Evolutionary conservation across 2,113 vertebrate genomes (phyloP), one percentile per base, ranked within the genome.

Genomic region (Pterocles orientalis): DNA sequence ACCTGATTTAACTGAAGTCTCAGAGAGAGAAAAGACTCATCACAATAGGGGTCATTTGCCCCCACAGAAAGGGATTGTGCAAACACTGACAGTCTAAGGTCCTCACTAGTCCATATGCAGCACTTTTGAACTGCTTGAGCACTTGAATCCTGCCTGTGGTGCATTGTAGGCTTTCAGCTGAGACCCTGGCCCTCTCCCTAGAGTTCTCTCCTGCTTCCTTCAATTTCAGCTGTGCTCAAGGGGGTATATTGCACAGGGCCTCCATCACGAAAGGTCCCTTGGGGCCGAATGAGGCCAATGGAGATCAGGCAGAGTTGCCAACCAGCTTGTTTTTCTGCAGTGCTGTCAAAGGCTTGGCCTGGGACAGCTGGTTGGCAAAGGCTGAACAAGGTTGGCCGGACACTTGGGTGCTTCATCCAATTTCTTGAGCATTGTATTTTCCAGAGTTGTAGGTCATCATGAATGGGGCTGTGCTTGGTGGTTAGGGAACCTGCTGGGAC

Each of bases 1-100:
- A 95, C 65, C 53, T 88, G 91, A 88, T 93, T 92, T 86, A 94
- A 62, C 14, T 41, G 36, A 80, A 90, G 26, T 50, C 33, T 62
- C 61, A 92, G 82, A 62, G 26, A 61, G 65, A 79, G 53, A 79
- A 71, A 41, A 69, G 34, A 17, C 7, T 60, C n/a, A 57, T 36
- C 19, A 62, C n/a, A n/a, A 24, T 8, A 48, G 43, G 33, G 13
- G 8, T 3, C 48, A 36, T 60, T 82, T 53, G 62, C 56, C 24
- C 31, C 43, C 53, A 47, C 11, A 54, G 66, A 51, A 86, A 84
- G 5, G 31, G 69, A n/a, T 61, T 79, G 17, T 84, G 15, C 26
- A 36, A 64, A 50, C 60, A 33, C 56, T 80, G 29, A 13, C 53
- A 17, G 18, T 26, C n/a, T 76, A 6, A 26, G 51, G n/a, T 60